Evolutionary conservation across 1,140 invertebrate genomes (phyloP).

Genomic region (Ladona fulva): DNA sequence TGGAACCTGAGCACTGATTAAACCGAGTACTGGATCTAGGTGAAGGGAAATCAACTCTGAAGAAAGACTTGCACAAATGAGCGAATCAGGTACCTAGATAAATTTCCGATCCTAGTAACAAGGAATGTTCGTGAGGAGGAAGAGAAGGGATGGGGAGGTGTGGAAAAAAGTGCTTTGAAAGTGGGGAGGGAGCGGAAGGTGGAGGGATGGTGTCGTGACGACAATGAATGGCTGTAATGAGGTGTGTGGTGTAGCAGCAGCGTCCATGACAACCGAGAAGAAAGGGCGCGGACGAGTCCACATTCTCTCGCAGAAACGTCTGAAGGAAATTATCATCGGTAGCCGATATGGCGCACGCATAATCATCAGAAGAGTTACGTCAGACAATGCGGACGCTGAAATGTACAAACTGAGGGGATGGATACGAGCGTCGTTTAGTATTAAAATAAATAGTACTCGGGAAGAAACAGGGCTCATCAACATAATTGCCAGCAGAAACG

Average conservation of each 20-base stretch:
- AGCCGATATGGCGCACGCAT: neutral
- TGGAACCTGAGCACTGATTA: no score
- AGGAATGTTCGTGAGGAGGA: neutral
- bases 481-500: no score
- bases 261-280: neutral
- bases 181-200: neutral
- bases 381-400: neutral
- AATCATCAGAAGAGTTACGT: neutral
- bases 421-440: no score
- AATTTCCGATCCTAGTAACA: no score
- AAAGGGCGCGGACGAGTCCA: neutral
- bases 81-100: no score
- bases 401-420: neutral
- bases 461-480: no score
- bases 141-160: neutral
- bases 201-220: neutral
- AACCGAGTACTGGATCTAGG: no score
- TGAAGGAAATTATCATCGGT: constrained; percentile 9
- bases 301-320: neutral
- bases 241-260: neutral
- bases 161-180: no score
- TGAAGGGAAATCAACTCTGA: no score
- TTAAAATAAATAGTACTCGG: no score
- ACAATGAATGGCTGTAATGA: constrained; percentile 9
- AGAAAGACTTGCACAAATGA: no score